Evolutionary conservation across 2,113 vertebrate genomes (phyloP).

Genomic region (Madoqua kirkii): DNA sequence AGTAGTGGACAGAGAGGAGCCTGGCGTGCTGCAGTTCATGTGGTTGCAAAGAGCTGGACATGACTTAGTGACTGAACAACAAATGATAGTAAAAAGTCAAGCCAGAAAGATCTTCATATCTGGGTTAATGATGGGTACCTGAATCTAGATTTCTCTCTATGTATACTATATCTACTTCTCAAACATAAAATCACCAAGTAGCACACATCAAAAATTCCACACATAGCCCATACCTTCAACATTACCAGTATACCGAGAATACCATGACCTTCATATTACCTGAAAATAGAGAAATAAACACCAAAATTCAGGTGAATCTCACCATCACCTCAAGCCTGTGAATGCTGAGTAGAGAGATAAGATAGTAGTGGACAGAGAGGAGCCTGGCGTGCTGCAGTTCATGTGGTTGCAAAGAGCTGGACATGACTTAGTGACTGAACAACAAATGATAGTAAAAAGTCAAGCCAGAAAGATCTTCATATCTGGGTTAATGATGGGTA

Average conservation of each 20-base stretch:
- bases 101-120: not conserved
- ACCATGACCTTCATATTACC: not conserved
- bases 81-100: not conserved
- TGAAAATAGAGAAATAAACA: not conserved
- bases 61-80: not conserved
- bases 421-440: not conserved
- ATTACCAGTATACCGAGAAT: not conserved
- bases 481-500: not conserved
- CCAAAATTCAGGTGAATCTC: not conserved
- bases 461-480: not conserved
- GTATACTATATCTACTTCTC: not conserved
- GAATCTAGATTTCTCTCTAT: not conserved
- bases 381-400: not conserved
- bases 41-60: not conserved
- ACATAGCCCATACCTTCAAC: not conserved
- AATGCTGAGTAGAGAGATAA: too few relatives aligned
- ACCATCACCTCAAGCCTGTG: not conserved
- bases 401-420: not conserved
- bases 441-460: not conserved
- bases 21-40: not conserved
- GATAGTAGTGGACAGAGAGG: not conserved
- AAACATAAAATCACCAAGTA: not conserved
- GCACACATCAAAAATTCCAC: not conserved
- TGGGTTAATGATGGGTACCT: not conserved
- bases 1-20: not conserved